Base-by-base conservation (phyloP, 2,888 invertebrate genomes). In the Drosophila colorata region DNA sequence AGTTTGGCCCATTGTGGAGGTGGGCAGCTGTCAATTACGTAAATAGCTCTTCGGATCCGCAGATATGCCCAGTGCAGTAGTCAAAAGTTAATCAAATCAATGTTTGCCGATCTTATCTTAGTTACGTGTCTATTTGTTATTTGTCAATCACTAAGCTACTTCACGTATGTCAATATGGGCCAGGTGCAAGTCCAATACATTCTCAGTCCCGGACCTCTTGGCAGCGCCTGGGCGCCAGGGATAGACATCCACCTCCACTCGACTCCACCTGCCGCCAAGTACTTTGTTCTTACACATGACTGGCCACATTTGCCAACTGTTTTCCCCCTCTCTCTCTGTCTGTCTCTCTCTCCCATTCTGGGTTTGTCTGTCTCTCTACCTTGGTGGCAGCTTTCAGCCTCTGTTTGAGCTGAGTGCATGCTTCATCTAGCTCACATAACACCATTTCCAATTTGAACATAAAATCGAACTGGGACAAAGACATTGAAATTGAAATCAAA, bases 61-160 rank as follows among this genome's bases (percentile, higher is more conserved):
- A 14, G 37, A 53, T 41, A 18, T 55, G 48, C 59, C 41, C 72
- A 53, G 56, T 73, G 74, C 72, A 74, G 43, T 73, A 51, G 72
- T 76, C 81, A 79, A 81, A 82, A 85, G 85, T 81, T 81, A 81
- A 81, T 81, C 85, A 81, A 81, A 81, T 81, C 81, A 85, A 77
- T 82, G 85, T 77, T 84, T 69, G 69, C 73, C 73, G 65, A 38
- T 76, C 76, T 74, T 77, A 74, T 65, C 85, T 77, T 55, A 67
- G 82, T 81, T 69, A 80, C 78, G 73, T 80, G 78, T 81, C 78
- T 82, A 85, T 82, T 78, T 82, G 81, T 84, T 82, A 86, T 82
- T 82, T 82, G 81, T 82, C 81, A 86, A 78, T 86, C 81, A 86
- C 83, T 82, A 82, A 82, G 81, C 83, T 73, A 82, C 78, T 80